These are phyloP conservation scores for Dendroctonus ponderosae DNA, from an alignment of 1,140 invertebrate species.

Conservation along the genomic window DNA sequence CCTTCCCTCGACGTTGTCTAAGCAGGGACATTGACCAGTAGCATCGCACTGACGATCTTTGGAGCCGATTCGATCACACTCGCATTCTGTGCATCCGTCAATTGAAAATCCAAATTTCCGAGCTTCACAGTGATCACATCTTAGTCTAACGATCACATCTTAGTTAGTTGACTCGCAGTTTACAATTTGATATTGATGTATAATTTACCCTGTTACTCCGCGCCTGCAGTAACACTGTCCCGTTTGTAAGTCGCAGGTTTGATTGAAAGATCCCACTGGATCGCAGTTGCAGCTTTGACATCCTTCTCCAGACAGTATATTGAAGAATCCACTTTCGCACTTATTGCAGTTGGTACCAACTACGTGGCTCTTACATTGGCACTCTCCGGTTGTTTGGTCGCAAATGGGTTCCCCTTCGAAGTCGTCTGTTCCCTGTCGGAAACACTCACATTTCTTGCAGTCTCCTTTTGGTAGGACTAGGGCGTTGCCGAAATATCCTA, in stretches of 20 bases:
- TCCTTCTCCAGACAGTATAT: slow-evolving; percentile 79
- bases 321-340: slow-evolving; percentile 82
- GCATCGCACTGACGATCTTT: slow-evolving; percentile 78
- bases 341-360: slow-evolving; percentile 84
- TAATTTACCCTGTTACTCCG: slow-evolving; percentile 73
- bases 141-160: slow-evolving; percentile 51
- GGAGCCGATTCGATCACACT: slow-evolving; percentile 89
- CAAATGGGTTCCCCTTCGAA: slow-evolving; percentile 71
- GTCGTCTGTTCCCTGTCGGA: slow-evolving; percentile 70
- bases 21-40: slow-evolving; percentile 84
- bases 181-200: not conserved
- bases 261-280: slow-evolving; percentile 77
- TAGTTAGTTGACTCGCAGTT: too few relatives aligned
- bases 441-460: slow-evolving; percentile 86
- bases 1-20: slow-evolving; percentile 86
- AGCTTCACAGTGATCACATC: slow-evolving; percentile 81
- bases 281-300: slow-evolving; percentile 86
- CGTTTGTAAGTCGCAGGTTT: slow-evolving; percentile 74
- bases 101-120: slow-evolving; percentile 87
- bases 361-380: slow-evolving; percentile 83
- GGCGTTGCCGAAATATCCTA: slow-evolving; percentile 84
- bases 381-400: slow-evolving; percentile 79
- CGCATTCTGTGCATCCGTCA: slow-evolving; percentile 81
- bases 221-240: slow-evolving; percentile 85
- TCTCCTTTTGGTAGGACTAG: slow-evolving; percentile 85